phyloP scores from a whole-genome alignment of 2,113 vertebrate genomes.

The Leuciscus idus region DNA sequence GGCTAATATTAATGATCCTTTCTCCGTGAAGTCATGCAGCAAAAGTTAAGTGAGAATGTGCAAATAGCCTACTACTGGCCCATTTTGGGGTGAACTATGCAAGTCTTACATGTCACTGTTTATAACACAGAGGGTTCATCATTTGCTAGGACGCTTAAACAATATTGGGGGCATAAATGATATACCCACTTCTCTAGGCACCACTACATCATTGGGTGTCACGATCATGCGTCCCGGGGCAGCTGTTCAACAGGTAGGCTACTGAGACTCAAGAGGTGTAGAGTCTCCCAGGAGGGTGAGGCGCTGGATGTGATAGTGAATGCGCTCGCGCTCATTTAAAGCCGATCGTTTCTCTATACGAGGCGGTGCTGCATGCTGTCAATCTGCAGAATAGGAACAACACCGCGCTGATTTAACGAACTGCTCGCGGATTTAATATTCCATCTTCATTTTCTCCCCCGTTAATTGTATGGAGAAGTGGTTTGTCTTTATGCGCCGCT shows the following conservation, averaged over 20 bases:
- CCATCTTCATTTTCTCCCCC: background rate
- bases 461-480: background rate
- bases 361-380: conserved; percentile 25
- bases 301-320: background rate
- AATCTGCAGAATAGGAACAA: background rate
- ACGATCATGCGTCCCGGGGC: conserved; percentile 18
- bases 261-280: background rate
- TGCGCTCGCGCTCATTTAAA: background rate
- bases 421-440: background rate
- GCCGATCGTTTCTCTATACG: background rate
- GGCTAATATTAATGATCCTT: no score
- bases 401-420: background rate
- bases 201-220: no score
- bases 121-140: no score
- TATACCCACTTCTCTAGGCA: no score
- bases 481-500: background rate
- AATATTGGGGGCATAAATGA: no score
- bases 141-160: no score
- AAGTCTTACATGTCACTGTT: no score
- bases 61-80: no score
- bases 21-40: no score
- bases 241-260: conserved; percentile 29
- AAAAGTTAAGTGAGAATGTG: no score
- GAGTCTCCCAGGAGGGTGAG: background rate
- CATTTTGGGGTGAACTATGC: no score